Base-by-base conservation (phyloP, 2,113 vertebrate species). In the Phyllopteryx taeniolatus region DNA sequence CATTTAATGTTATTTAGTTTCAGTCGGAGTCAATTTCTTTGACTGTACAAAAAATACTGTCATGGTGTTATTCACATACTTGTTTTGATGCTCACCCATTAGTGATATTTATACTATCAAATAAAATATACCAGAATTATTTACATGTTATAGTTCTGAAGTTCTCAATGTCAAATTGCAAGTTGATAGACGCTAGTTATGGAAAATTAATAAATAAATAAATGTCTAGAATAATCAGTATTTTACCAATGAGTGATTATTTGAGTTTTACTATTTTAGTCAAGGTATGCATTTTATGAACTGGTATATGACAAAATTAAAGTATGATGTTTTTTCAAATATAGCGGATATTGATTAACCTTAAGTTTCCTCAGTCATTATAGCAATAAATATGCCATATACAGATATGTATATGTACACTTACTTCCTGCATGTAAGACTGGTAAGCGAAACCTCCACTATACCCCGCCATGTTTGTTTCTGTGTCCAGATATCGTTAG, bases 401-500 rank as follows among this genome's bases (percentile, higher is more conserved):
- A 27, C 22, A 6, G 7, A 15, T 67, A 51, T 49, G n/a, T 67
- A 65, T 69, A 59, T 84, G 49, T 72, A 31, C 60, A 65, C 82
- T 68, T 70, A 75, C 57, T 86, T 67, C 72, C n/a, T 89, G 71
- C 74, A 79, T 87, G 66, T 74, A 60, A 78, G 80, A 72, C 47
- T 63, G 79, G 56, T 51, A 71, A 85, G 68, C 77, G 43, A 73
- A 57, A 63, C 68, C 54, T 72, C 74, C 80, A 81, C 78, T 87
- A 88, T 78, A 89, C 78, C 80, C 43, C 82, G 85, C 75, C 81
- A 79, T 75, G 78, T 84, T 87, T 87, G 54, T 90, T 75, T 90
- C 85, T 91, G 85, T 91, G 89, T 91, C 85, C 87, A 91, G 90
- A 90, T 91, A 88, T 89, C 90, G 87, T 77, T 91, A 90, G 90